Evolutionary conservation across 1,140 invertebrate species (phyloP).

Genomic region (Euschistus heros): DNA sequence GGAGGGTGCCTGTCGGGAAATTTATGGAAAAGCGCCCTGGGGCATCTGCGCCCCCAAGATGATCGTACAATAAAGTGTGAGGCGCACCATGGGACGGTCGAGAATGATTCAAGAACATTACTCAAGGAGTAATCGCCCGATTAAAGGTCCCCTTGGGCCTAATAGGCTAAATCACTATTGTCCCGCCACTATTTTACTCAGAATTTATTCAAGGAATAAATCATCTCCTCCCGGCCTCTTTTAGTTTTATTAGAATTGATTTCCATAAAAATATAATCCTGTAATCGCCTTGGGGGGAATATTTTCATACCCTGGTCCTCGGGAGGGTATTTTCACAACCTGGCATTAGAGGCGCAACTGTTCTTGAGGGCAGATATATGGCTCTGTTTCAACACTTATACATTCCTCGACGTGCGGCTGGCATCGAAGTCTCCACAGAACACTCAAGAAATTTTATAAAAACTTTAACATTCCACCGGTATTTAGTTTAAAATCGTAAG

Average conservation of each 20-base stretch:
- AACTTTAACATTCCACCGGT: too few species aligned
- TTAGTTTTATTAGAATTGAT: background rate
- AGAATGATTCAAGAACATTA: background rate
- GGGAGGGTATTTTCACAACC: too few species aligned
- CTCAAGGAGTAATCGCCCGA: background rate
- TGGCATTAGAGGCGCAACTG: too few species aligned
- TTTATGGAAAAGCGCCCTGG: conserved; percentile 3
- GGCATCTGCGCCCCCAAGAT: background rate
- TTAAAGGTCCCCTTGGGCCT: background rate
- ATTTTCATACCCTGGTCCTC: too few species aligned
- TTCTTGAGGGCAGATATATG: too few species aligned
- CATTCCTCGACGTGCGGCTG: too few species aligned
- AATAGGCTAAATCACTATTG: background rate
- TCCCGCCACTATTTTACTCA: conserved; percentile 1
- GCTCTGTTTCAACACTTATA: too few species aligned
- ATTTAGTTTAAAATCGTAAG: too few species aligned
- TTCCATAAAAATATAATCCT: too few species aligned
- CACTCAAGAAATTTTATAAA: too few species aligned
- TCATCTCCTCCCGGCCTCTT: background rate
- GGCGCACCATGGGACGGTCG: background rate
- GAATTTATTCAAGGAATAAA: background rate
- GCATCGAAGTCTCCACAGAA: too few species aligned
- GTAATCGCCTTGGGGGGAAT: too few species aligned
- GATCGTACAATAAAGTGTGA: background rate
- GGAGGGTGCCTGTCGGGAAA: background rate